Percentiles rank a stretch among this genome's conserved stretches.
phyloP scores from a whole-genome alignment of 2,797 vertebrate species.

The Melanotaenia pygmaea region DNA sequence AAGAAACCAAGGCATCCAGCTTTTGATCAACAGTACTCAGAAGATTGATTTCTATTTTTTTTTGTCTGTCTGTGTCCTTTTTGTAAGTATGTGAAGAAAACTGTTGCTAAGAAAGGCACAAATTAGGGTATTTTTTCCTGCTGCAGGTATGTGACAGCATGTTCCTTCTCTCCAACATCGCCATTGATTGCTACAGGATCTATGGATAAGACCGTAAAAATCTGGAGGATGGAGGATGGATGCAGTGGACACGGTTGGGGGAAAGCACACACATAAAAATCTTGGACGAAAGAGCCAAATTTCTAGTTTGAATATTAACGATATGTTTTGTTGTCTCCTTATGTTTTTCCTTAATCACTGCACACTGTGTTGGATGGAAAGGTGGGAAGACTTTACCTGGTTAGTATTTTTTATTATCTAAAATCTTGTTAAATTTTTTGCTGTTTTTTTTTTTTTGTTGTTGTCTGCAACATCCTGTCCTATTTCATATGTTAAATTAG shows the following conservation, averaged over 20 bases:
- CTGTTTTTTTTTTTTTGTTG: conserved; percentile 1
- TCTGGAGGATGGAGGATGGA: conserved; percentile 89
- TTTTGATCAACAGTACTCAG: neutral
- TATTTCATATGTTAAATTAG: neutral
- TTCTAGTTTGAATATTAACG: neutral
- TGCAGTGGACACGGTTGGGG: conserved; percentile 50
- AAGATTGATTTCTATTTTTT: neutral
- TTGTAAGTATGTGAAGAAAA: neutral
- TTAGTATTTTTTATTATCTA: conserved; percentile 42
- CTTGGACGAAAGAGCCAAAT: neutral
- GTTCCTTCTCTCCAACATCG: conserved; percentile 86
- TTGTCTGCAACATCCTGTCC: neutral
- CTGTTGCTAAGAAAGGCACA: neutral
- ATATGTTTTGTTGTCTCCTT: conserved; percentile 1
- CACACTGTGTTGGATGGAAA: conserved; percentile 41
- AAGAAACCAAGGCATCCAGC: neutral
- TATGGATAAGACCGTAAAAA: conserved; percentile 95
- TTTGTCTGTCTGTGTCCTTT: neutral
- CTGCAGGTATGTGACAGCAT: conserved; percentile 94
- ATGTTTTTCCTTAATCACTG: conserved; percentile 9
- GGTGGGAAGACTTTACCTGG: conserved; percentile 57
- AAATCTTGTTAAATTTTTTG: neutral
- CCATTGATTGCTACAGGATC: conserved; percentile 93
- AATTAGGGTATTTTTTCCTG: conserved; percentile 13
- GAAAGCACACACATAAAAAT: neutral